phyloP scores from a whole-genome alignment of 2,113 vertebrate genomes.

The Electrona antarctica region DNA sequence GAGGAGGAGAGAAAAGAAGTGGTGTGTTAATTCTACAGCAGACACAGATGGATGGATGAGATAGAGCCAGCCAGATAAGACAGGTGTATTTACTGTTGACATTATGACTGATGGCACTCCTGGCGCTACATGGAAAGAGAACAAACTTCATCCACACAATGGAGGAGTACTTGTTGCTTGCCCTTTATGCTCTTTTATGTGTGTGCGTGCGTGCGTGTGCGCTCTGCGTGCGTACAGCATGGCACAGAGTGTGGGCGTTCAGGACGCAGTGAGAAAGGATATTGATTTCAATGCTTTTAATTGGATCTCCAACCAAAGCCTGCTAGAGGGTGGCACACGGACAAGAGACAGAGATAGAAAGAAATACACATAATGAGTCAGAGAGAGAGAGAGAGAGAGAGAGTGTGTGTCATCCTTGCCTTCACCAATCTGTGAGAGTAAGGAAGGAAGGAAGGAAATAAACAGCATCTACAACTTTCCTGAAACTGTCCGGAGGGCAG shows the following conservation, averaged over 20 bases:
- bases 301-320: conserved; percentile 29
- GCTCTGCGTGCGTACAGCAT: neutral
- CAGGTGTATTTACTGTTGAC: neutral
- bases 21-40: too few relatives aligned
- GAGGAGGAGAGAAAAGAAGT: too few relatives aligned
- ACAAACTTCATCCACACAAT: neutral
- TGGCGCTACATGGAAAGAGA: neutral
- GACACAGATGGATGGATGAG: too few relatives aligned
- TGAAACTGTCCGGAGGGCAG: conserved; percentile 30
- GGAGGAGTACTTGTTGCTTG: neutral
- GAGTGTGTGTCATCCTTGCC: conserved; percentile 4
- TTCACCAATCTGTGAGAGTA: conserved; percentile 13
- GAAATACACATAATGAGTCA: conserved; percentile 33
- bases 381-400: neutral
- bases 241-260: neutral
- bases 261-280: conserved; percentile 12
- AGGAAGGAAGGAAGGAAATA: conserved; percentile 30
- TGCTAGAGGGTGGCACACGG: conserved; percentile 28
- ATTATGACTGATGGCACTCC: neutral
- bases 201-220: neutral
- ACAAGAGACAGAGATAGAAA: conserved; percentile 2
- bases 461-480: conserved; percentile 28
- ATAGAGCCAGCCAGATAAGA: neutral
- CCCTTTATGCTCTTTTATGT: too few relatives aligned
- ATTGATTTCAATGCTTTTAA: conserved; percentile 32